phyloP scores from a whole-genome alignment of 2,113 vertebrate species.

The Dasyornis broadbenti region DNA sequence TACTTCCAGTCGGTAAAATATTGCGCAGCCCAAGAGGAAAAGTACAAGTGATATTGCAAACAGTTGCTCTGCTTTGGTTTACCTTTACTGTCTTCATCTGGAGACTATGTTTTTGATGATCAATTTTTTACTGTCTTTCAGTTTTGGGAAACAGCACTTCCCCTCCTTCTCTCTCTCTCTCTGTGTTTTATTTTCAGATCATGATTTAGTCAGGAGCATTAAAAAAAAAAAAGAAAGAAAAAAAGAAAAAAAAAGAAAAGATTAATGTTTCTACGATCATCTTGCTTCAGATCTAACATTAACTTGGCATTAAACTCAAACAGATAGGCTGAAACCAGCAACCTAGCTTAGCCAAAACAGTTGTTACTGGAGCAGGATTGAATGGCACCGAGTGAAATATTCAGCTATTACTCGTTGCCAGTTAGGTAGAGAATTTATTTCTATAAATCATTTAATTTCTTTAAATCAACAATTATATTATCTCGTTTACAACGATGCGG shows the following conservation, averaged over 20 bases:
- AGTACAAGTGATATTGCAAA: conserved; percentile 35
- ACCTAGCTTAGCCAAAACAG: background rate
- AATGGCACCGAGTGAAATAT: background rate
- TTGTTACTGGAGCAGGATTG: background rate
- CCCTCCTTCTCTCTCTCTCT: background rate
- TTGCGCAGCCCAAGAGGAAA: background rate
- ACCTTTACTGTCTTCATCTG: conserved; percentile 53
- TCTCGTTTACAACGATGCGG: conserved; percentile 1
- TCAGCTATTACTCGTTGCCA: background rate
- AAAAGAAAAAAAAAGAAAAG: no score
- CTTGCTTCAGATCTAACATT: background rate
- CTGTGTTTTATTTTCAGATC: background rate
- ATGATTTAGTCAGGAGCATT: background rate
- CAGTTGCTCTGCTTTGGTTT: conserved; percentile 50
- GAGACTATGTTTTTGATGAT: background rate
- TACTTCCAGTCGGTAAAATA: background rate
- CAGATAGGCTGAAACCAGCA: background rate
- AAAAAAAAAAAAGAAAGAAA: background rate
- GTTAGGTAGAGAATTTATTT: background rate
- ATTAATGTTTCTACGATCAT: background rate
- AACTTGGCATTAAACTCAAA: background rate
- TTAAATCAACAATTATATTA: background rate
- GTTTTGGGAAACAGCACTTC: background rate
- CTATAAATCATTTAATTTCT: background rate
- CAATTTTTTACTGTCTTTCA: conserved; percentile 10